A percentile compares a stretch with the other conserved stretches of the same genome.
Evolutionary conservation across 2,888 invertebrate species (phyloP).

Genomic region (Isoperla grammatica): DNA sequence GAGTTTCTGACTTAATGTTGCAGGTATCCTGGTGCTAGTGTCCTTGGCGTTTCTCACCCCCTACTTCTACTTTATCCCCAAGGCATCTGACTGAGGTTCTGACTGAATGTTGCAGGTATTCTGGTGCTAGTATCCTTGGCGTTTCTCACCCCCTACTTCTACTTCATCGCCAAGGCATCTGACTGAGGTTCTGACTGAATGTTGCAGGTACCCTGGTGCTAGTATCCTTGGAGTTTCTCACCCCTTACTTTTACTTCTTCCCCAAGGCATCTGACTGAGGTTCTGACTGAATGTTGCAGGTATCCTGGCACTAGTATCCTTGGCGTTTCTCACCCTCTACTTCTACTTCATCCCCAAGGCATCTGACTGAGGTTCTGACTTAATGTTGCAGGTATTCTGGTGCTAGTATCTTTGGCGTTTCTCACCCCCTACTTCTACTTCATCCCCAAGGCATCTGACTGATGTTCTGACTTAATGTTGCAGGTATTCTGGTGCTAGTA

Average conservation of each 20-base stretch:
- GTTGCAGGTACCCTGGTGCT: slow-evolving; percentile 47
- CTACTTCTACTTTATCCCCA: slow-evolving; percentile 58
- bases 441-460: too few relatives aligned
- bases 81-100: too few relatives aligned
- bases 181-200: too few relatives aligned
- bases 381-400: slow-evolving; percentile 44
- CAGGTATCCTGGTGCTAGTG: slow-evolving; percentile 47
- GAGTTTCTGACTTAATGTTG: too few relatives aligned
- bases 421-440: slow-evolving; percentile 61
- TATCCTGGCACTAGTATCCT: too few relatives aligned
- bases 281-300: too few relatives aligned
- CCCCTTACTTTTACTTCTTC: slow-evolving; percentile 59
- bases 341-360: too few relatives aligned
- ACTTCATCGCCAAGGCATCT: slow-evolving; percentile 59
- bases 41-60: slow-evolving; percentile 57
- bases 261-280: slow-evolving; percentile 62
- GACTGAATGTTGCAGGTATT: slow-evolving; percentile 42
- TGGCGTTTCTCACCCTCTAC: too few relatives aligned
- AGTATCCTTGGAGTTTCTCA: slow-evolving; percentile 52
- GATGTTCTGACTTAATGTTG: too few relatives aligned
- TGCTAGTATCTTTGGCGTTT: slow-evolving; percentile 49
- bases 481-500: slow-evolving; percentile 47
- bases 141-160: slow-evolving; percentile 61
- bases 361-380: too few relatives aligned
- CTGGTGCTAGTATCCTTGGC: slow-evolving; percentile 49